Evolutionary conservation across 2,797 vertebrate species (phyloP).

Genomic region (Microchirus variegatus): DNA sequence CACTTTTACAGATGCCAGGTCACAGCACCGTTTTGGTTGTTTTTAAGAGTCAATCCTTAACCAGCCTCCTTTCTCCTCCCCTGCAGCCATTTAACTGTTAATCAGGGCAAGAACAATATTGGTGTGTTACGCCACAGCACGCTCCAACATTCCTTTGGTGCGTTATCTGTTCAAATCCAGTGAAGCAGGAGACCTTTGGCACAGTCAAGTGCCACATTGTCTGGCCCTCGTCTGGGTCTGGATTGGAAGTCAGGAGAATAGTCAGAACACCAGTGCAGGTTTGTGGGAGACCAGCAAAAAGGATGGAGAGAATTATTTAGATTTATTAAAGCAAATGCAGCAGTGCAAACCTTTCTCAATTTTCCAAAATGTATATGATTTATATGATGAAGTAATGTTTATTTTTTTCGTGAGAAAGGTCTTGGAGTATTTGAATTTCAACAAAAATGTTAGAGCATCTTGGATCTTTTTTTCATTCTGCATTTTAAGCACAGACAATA

Average conservation of each 20-base stretch:
- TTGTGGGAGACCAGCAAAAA: constrained; percentile 4
- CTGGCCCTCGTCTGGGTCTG: constrained; percentile 47
- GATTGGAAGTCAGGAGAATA: constrained; percentile 14
- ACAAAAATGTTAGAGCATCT: not conserved
- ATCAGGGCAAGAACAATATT: constrained; percentile 54
- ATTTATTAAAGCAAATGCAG: not conserved
- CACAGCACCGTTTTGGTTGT: constrained; percentile 5
- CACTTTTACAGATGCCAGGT: constrained; percentile 16
- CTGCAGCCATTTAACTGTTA: constrained; percentile 43
- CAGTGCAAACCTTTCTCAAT: not conserved
- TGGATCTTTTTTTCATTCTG: not conserved
- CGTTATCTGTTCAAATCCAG: constrained; percentile 65
- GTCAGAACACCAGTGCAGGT: constrained; percentile 21
- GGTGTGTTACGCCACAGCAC: constrained; percentile 49
- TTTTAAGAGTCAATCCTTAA: constrained; percentile 25
- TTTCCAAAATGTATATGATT: not conserved
- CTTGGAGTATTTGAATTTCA: not conserved
- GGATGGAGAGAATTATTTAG: not conserved
- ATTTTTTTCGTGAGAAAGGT: not conserved
- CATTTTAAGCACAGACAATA: not conserved
- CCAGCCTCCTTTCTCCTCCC: constrained; percentile 18
- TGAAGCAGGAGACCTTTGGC: constrained; percentile 75
- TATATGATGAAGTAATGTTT: not conserved
- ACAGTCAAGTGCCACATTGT: constrained; percentile 61
- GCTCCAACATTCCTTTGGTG: constrained; percentile 69